These are phyloP conservation scores for Acanthornis magna DNA, from an alignment of 2,797 vertebrate genomes.

Conservation along the genomic window DNA sequence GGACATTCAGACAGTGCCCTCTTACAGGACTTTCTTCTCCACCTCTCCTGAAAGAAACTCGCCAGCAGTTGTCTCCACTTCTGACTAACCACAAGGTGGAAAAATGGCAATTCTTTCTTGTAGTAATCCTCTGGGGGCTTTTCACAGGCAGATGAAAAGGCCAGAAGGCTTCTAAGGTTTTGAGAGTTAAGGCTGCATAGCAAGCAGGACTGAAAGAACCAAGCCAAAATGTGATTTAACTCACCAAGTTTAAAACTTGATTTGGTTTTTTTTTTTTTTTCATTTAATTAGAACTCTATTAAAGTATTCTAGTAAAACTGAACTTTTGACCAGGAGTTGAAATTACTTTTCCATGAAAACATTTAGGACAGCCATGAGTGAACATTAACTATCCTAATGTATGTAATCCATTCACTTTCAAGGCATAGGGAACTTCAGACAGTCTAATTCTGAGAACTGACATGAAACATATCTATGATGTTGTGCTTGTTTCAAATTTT, in stretches of 20 bases:
- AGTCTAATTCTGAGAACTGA: neutral
- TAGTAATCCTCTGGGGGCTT: neutral
- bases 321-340: neutral
- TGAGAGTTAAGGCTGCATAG: neutral
- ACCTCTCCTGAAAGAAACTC: neutral
- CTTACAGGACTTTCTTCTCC: neutral
- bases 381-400: neutral
- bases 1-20: neutral
- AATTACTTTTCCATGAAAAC: neutral
- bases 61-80: neutral
- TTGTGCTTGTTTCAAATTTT: neutral
- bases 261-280: neutral
- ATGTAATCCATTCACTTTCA: neutral
- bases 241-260: neutral
- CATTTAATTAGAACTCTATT: neutral
- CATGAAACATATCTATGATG: neutral
- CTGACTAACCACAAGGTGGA: neutral
- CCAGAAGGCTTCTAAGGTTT: neutral
- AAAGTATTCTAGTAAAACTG: neutral
- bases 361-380: neutral
- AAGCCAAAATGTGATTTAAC: neutral
- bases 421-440: neutral
- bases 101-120: neutral
- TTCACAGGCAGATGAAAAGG: neutral
- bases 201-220: neutral